Evolutionary conservation across 2,113 vertebrate genomes (phyloP), one percentile per base, ranked within the genome.

Genomic region (Xyliphius kryptos): DNA sequence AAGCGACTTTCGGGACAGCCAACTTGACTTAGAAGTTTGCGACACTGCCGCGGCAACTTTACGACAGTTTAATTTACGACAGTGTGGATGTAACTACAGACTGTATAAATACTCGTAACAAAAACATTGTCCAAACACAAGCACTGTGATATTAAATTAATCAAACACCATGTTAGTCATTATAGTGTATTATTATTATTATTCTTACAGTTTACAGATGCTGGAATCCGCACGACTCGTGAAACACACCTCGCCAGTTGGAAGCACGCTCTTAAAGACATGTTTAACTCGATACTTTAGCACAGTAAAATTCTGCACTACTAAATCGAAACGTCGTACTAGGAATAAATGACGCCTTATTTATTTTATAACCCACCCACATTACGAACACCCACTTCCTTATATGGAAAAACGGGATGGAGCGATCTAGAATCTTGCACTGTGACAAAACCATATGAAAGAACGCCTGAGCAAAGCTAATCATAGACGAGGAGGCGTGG

Each of bases 231-330:
- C n/a, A 81, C 38, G n/a, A 77, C 63, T 26, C 78, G 67, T 12
- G 73, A 69, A 58, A 75, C 62, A 13, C 61, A 40, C 21, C 65
- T 56, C 0, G 73, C 44, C 14, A 79, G 50, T 38, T 71, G 61
- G 32, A 68, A 68, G 22, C 76, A 84, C 49, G 63, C 48, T 41
- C 67, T 75, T 3, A 83, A 67, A 55, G 79, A 74, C 86, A 89
- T 89, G 5, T 11, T 15, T 15, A n/a, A 8, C n/a, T n/a, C n/a
- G n/a, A n/a, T n/a, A n/a, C n/a, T n/a, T n/a, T n/a, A n/a, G n/a
- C 2, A n/a, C 48, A 22, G 8, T 62, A 32, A 19, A 60, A 21
- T 6, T 26, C 15, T 5, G 9, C 11, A 41, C 54, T 15, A 11
- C 19, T 15, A n/a, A 7, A 1, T 9, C 2, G 8, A 15, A 58